A percentile compares a stretch with the other conserved stretches of the same genome.
phyloP scores from a whole-genome alignment of 1,140 invertebrate species.

The Lanistes nyassanus region DNA sequence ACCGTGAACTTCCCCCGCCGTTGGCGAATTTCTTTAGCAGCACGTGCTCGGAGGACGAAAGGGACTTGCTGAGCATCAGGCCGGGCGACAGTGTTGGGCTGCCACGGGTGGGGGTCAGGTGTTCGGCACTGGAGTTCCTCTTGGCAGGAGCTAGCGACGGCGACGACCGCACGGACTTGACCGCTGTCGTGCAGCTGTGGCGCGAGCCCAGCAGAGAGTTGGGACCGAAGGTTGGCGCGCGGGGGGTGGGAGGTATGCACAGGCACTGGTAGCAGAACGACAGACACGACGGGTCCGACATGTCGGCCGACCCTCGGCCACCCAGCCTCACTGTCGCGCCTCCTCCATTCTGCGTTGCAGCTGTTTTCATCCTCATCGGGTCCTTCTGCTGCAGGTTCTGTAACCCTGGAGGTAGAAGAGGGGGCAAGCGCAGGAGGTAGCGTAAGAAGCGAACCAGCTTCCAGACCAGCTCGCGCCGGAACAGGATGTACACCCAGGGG shows the following conservation, averaged over 20 bases:
- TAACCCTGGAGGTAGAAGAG: not conserved
- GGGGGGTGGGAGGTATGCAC: constrained; percentile 46
- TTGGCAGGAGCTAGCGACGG: not conserved
- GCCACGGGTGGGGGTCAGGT: not conserved
- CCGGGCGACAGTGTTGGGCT: not conserved
- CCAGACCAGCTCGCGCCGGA: constrained; percentile 51
- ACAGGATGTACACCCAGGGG: constrained; percentile 68
- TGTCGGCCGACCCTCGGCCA: constrained; percentile 7
- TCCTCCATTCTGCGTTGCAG: constrained; percentile 4
- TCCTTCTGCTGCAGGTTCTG: not conserved
- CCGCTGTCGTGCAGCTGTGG: not conserved
- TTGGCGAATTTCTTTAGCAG: constrained; percentile 18
- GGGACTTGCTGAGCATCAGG: constrained; percentile 10
- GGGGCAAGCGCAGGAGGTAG: constrained; percentile 35
- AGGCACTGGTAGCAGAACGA: constrained; percentile 55
- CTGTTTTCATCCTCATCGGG: not conserved
- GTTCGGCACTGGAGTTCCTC: not conserved
- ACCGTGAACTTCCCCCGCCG: not conserved
- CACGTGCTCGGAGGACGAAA: constrained; percentile 17
- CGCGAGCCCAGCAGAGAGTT: not conserved
- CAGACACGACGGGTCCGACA: constrained; percentile 38
- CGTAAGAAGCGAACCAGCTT: constrained; percentile 43
- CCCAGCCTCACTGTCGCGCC: not conserved
- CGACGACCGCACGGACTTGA: constrained; percentile 20
- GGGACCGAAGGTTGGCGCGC: constrained; percentile 31